Evolutionary conservation across 2,113 vertebrate species (phyloP).

Genomic region (Rhinichthys klamathensis): DNA sequence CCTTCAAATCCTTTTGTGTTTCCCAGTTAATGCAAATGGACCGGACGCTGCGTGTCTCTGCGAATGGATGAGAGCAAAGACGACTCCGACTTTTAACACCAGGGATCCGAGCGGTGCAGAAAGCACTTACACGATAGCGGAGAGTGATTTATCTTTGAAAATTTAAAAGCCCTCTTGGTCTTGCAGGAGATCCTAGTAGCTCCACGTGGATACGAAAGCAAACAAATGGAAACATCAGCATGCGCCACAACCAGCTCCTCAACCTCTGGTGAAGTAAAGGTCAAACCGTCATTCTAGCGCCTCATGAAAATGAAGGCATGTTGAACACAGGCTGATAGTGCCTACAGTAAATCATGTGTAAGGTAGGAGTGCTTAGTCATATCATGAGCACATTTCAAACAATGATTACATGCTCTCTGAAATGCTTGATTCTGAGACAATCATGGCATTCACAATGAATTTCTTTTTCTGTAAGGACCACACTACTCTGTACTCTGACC

Average conservation of each 20-base stretch:
- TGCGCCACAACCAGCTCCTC: slow-evolving; percentile 32
- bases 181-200: slow-evolving; percentile 30
- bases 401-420: not conserved
- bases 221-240: slow-evolving; percentile 55
- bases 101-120: not conserved
- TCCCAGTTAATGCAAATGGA: slow-evolving; percentile 56
- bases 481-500: not conserved
- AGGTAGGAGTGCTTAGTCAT: slow-evolving; percentile 51
- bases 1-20: slow-evolving; percentile 57
- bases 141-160: slow-evolving; percentile 28
- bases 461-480: not conserved
- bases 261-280: slow-evolving; percentile 48
- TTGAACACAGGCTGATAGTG: slow-evolving; percentile 38
- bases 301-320: slow-evolving; percentile 50
- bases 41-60: slow-evolving; percentile 6
- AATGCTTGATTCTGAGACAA: slow-evolving; percentile 23
- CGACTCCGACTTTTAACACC: slow-evolving; percentile 17
- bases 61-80: slow-evolving; percentile 31
- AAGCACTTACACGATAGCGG: slow-evolving; percentile 2
- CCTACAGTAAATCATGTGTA: slow-evolving; percentile 44
- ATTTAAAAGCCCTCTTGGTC: slow-evolving; percentile 35
- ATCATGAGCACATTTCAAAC: slow-evolving; percentile 38
- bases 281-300: slow-evolving; percentile 53
- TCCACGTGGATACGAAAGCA: slow-evolving; percentile 46
- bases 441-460: no score